Evolutionary conservation across 92 coral and sea anemone genomes (phyloP).

Genomic region (Zoanthus sansibaricus): DNA sequence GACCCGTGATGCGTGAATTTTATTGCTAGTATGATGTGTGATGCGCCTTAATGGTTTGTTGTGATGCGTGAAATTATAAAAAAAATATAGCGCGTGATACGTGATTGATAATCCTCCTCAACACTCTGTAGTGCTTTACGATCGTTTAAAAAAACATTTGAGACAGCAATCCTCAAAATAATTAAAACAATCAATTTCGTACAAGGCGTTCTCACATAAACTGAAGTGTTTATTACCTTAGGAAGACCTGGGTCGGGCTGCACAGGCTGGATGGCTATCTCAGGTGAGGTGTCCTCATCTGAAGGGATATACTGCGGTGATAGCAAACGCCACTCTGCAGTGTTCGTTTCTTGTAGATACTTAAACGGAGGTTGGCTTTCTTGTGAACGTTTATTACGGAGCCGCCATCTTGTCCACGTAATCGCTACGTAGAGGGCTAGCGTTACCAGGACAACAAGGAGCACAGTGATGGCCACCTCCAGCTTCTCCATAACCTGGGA

Average conservation of each 20-base stretch:
- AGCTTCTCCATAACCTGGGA: slow-evolving; percentile 76
- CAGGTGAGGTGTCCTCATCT: slow-evolving; percentile 73
- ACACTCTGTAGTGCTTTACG: background rate
- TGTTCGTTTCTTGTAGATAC: slow-evolving; percentile 57
- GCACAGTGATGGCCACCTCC: slow-evolving; percentile 78
- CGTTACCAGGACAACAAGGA: slow-evolving; percentile 72
- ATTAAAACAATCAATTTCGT: too few relatives aligned
- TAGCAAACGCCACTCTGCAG: slow-evolving; percentile 44
- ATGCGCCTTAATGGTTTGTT: too few relatives aligned
- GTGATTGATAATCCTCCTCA: background rate
- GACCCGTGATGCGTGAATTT: too few relatives aligned
- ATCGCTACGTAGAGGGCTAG: slow-evolving; percentile 75
- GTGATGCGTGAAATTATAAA: too few relatives aligned
- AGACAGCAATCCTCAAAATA: too few relatives aligned
- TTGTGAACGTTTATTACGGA: slow-evolving; percentile 51
- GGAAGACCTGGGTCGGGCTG: slow-evolving; percentile 86
- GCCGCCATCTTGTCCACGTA: slow-evolving; percentile 77
- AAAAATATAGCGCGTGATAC: too few relatives aligned
- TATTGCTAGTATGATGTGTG: too few relatives aligned
- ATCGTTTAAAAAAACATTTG: too few relatives aligned
- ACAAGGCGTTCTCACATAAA: too few relatives aligned
- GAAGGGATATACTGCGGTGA: slow-evolving; percentile 67
- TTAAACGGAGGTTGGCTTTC: slow-evolving; percentile 52
- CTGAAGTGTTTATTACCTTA: slow-evolving; percentile 48
- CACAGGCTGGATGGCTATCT: slow-evolving; percentile 77